Percentiles rank a stretch among this genome's conserved stretches.
Evolutionary conservation across 2,113 vertebrate genomes (phyloP).

Genomic region (Eolophus roseicapilla): DNA sequence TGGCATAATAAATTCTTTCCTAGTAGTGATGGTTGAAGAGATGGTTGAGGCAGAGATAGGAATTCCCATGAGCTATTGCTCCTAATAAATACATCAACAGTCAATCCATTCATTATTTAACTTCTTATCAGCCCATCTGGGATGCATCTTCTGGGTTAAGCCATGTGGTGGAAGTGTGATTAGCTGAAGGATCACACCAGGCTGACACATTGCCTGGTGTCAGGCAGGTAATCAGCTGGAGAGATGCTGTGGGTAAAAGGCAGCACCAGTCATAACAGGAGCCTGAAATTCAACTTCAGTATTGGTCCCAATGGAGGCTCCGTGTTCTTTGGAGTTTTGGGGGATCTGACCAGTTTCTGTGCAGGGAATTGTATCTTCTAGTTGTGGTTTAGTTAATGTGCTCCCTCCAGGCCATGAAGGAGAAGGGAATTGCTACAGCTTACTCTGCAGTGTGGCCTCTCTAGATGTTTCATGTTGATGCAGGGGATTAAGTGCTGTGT

Average conservation of each 20-base stretch:
- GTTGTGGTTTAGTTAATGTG: neutral
- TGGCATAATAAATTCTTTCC: neutral
- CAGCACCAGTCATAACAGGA: neutral
- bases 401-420: neutral
- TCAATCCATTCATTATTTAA: neutral
- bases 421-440: neutral
- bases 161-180: neutral
- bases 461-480: neutral
- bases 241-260: neutral
- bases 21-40: neutral
- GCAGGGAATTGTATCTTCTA: neutral
- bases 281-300: neutral
- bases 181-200: neutral
- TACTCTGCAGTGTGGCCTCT: neutral
- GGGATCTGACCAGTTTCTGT: neutral
- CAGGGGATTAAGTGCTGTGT: neutral
- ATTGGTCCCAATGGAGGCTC: accelerated
- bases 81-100: neutral
- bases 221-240: neutral
- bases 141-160: neutral
- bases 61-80: neutral
- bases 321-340: neutral
- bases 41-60: neutral
- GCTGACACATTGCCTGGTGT: neutral
- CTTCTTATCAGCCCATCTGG: neutral